phyloP scores from a whole-genome alignment of 2,113 vertebrate genomes.

The Monopterus albus region DNA sequence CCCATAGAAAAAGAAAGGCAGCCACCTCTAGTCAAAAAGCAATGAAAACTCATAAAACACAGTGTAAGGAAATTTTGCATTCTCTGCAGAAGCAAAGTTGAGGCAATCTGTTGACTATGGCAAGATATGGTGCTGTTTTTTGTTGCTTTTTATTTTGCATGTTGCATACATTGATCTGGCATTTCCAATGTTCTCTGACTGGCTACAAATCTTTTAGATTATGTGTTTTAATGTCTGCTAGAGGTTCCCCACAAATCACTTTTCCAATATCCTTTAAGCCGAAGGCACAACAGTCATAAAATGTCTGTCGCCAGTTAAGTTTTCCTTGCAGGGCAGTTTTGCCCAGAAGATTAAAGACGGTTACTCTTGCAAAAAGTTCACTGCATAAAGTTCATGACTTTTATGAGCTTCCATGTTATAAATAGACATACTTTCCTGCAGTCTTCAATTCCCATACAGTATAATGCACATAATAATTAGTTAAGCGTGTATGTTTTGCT shows the following conservation, averaged over 20 bases:
- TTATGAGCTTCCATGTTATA: slow-evolving; percentile 61
- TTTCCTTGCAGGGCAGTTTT: slow-evolving; percentile 64
- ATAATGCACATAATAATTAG: slow-evolving; percentile 13
- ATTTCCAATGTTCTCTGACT: slow-evolving; percentile 26
- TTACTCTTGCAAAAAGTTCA: slow-evolving; percentile 54
- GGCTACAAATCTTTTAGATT: slow-evolving; percentile 61
- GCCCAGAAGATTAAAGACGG: slow-evolving; percentile 64
- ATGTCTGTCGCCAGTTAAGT: slow-evolving; percentile 65
- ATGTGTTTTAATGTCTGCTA: slow-evolving; percentile 57
- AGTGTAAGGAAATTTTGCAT: slow-evolving; percentile 27
- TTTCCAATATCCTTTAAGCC: slow-evolving; percentile 72
- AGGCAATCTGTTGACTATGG: slow-evolving; percentile 17
- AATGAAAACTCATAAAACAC: slow-evolving; percentile 37
- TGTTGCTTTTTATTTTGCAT: slow-evolving; percentile 35
- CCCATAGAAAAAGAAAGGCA: slow-evolving; percentile 17
- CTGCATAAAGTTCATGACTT: slow-evolving; percentile 61
- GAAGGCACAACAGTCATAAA: slow-evolving; percentile 67
- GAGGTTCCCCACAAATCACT: slow-evolving; percentile 64
- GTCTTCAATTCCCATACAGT: slow-evolving; percentile 19
- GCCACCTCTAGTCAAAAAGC: slow-evolving; percentile 34
- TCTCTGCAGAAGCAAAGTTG: neutral
- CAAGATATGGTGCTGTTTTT: slow-evolving; percentile 15
- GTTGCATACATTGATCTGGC: slow-evolving; percentile 24
- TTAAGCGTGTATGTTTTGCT: neutral
- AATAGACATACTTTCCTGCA: slow-evolving; percentile 29